Evolutionary conservation across 1,140 invertebrate genomes (phyloP), one percentile per base, ranked within the genome.

Genomic region (Drosophila azteca): DNA sequence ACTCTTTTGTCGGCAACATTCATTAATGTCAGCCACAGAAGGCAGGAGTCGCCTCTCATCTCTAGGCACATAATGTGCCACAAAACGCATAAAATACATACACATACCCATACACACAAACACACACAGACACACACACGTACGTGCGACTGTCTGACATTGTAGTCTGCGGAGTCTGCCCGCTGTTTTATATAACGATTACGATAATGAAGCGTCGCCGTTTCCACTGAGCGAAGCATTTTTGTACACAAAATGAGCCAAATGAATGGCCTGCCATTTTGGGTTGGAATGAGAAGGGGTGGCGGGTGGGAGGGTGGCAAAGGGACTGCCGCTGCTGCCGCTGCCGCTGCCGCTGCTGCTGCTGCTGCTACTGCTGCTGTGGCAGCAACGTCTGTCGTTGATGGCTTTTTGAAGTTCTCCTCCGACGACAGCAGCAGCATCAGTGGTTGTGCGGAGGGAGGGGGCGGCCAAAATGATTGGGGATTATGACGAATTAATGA

Each of bases 401-500:
- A 90, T 90, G 87, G 87, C 87, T 90, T 90, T 90, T 90, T 90
- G 87, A 90, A 90, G 87, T 90, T 87, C 81, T 87, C 64, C 51
- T 22, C 53, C 51, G 35, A 39, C 35, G 35, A 39, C 64, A 62
- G 69, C 39, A 29, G 43, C 35, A 31, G 9, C 44, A 11, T 7
- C 31, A 9, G 31, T 4, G 1, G 35, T 3, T 0, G 9, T 1
- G 39, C 49, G 45, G 60, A 20, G 17, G 17, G 17, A 9, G 31
- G 17, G 17, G 17, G 31, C 31, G 8, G 31, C 8, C 82, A 77
- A 76, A 76, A 74, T 90, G 85, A 90, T 90, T 90, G 85, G 77
- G 87, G 85, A 90, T 90, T 90, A 90, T 90, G 87, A 90, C 79
- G 87, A 90, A 90, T 90, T 90, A 90, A 90, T 90, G 87, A 90